Evolutionary conservation across 2,888 invertebrate genomes (phyloP), one percentile per base, ranked within the genome.

Genomic region (Eubasilissa splendida): DNA sequence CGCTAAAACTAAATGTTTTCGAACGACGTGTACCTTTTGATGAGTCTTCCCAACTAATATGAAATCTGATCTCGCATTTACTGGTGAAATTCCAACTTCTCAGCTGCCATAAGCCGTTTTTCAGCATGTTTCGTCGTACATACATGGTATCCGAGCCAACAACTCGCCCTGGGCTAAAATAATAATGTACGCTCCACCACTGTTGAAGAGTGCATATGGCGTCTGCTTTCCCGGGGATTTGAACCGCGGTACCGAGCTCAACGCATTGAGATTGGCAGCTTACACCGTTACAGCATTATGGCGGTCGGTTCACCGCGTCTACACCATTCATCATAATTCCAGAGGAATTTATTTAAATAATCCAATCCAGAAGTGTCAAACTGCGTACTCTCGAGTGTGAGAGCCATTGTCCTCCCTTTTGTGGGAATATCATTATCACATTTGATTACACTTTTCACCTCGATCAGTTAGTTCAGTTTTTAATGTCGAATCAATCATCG

Each of bases 231-330:
- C 14, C 70, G 70, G 9, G 53, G 70, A 70, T 50, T 66, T n/a
- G 50, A 8, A 66, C 66, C 66, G 4, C 50, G 14, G 63, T 5
- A 33, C 63, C 42, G 42, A 14, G 63, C 33, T n/a, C 66, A 7
- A 53, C 52, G 53, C 22, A 53, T 53, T 14, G 53, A 77, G 80
- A 80, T 71, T 80, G 80, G 77, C 80, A 80, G 76, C 60, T 80
- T 60, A 80, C 70, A 71, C 80, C 70, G 66, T 76, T 76, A 76
- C 33, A 59, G 68, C 80, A 80, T 80, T 80, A 80, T 52, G 76
- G 56, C 53, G 58, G 33, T 60, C 76, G 31, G 52, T 53, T 54
- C 71, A 50, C 33, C 52, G n/a, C 80, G 50, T 54, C 59, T 31
- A 22, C 14, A 70, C 73, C 76, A 77, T 80, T 58, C 80, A 77